Conservation (phyloP, 2,797 vertebrate species). For the Notolabrus celidotus region DNA sequence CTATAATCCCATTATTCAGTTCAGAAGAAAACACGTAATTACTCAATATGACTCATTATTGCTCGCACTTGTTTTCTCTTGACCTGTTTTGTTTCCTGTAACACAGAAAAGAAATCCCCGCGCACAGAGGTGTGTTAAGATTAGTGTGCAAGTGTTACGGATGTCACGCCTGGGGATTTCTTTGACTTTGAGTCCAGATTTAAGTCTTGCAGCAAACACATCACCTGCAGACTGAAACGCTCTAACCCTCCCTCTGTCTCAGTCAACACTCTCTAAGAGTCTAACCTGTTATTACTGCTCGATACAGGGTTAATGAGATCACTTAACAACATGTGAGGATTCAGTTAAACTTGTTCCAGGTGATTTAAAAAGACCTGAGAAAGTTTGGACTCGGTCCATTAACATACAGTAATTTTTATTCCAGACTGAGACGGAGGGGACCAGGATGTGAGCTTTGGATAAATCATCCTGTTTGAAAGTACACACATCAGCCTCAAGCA, state of each 20-base stretch:
- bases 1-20: neutral
- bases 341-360: slow-evolving; percentile 39
- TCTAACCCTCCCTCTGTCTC: neutral
- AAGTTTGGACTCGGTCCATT: slow-evolving; percentile 13
- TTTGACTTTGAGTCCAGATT: neutral
- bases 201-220: fast-evolving
- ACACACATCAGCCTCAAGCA: neutral
- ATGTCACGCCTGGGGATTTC: neutral
- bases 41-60: neutral
- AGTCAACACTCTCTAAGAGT: neutral
- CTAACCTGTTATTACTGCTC: neutral
- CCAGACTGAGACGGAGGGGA: too few species aligned
- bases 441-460: neutral
- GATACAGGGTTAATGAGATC: neutral
- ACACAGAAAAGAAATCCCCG: neutral
- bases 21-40: neutral
- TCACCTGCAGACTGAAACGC: neutral
- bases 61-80: neutral
- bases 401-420: neutral
- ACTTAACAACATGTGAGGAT: neutral
- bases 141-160: neutral
- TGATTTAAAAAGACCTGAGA: slow-evolving; percentile 2
- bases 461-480: neutral
- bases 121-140: neutral
- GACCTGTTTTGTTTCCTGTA: neutral